phyloP scores from a whole-genome alignment of 2,888 invertebrate species.

The Azorinus chamasolen region DNA sequence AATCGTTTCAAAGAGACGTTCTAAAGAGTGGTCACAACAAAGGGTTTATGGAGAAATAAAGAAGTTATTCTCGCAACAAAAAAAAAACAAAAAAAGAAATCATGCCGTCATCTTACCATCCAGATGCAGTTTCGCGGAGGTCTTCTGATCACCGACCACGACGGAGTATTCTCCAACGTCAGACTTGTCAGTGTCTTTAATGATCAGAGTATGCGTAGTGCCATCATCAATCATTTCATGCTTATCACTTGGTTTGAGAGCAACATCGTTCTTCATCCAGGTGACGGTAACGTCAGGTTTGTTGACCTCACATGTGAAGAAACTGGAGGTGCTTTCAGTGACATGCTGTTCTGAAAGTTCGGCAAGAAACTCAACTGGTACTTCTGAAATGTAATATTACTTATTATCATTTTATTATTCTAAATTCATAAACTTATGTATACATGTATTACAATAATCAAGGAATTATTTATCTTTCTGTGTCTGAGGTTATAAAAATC shows the following conservation, averaged over 20 bases:
- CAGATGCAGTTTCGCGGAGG: conserved; percentile 92
- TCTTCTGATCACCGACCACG: conserved; percentile 90
- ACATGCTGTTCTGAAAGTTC: conserved; percentile 78
- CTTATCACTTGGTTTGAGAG: conserved; percentile 81
- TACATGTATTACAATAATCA: too few relatives aligned
- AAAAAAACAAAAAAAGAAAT: too few relatives aligned
- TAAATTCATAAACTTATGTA: too few relatives aligned
- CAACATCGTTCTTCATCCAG: conserved; percentile 83
- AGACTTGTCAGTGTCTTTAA: conserved; percentile 92
- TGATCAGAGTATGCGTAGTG: conserved; percentile 92
- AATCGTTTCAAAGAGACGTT: too few relatives aligned
- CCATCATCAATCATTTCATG: conserved; percentile 76
- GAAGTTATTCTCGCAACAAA: too few relatives aligned
- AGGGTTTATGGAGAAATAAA: too few relatives aligned
- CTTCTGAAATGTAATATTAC: conserved; percentile 67
- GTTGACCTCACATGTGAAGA: conserved; percentile 82
- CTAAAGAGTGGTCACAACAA: too few relatives aligned
- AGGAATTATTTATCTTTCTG: too few relatives aligned
- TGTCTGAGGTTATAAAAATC: too few relatives aligned
- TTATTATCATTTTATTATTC: too few relatives aligned
- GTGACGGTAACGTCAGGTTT: conserved; percentile 82
- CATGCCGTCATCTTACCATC: conserved; percentile 87
- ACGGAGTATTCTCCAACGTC: conserved; percentile 96
- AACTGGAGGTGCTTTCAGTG: conserved; percentile 81
- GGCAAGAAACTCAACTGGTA: conserved; percentile 80